Evolutionary conservation across 2,113 vertebrate species (phyloP), one percentile per base, ranked within the genome.

Genomic region (Ciconia stormi): DNA sequence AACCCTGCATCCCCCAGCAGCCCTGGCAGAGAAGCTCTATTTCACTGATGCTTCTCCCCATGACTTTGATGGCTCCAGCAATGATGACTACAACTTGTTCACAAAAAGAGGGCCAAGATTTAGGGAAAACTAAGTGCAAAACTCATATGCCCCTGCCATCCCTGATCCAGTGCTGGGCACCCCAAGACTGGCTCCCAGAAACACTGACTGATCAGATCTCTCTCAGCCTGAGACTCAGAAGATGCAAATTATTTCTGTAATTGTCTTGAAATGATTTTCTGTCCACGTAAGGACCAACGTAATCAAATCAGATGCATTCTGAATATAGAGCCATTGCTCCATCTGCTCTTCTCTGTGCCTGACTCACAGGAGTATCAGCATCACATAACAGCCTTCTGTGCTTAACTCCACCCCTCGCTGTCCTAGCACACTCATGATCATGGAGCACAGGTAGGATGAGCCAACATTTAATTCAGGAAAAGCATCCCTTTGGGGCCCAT

Each of bases 331-430:
- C 34, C 55, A 10, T 22, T n/a, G 61, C 32, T 82, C 92, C 90
- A 74, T 78, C 92, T 94, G 90, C 81, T 87, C 78, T 10, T 82
- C 42, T 55, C 87, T 23, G 38, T 38, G 32, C 50, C 44, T 53
- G 42, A 53, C 25, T 55, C 56, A 56, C 30, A 81, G 46, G 32
- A 58, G 10, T 17, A 16, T 4, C 83, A 78, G 69, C 25, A 29
- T 10, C 69, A 40, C 26, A 4, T 18, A 56, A 34, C 72, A 82
- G 50, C 52, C 53, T n/a, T 46, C 80, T 30, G 71, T 38, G 62
- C 66, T 25, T 10, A 47, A 18, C 61, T 55, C 32, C 58, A 62
- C 36, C 36, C 36, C 27, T 72, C 4, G 4, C 50, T 71, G 42
- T 40, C 59, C 42, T 38, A 25, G 50, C 73, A 58, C 53, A 3